Evolutionary conservation across 2,888 invertebrate species (phyloP).

Genomic region (Lasioglossum oenotherae): DNA sequence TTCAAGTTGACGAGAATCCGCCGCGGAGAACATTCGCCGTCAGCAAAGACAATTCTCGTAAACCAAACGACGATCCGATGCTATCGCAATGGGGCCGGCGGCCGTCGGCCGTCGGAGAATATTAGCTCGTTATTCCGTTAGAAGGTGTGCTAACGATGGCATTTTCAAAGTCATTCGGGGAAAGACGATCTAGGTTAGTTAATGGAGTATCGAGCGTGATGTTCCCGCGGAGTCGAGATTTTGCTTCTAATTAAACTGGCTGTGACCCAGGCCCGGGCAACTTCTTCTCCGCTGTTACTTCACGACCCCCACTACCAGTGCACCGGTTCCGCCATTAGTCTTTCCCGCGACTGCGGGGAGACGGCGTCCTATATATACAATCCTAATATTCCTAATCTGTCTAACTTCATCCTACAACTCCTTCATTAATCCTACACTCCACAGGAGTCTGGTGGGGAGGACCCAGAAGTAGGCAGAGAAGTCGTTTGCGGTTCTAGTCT

Average conservation of each 20-base stretch:
- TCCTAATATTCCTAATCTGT: no score
- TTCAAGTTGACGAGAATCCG: constrained; percentile 24
- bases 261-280: not conserved
- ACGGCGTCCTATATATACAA: no score
- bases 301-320: no score
- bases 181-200: constrained; percentile 3
- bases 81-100: not conserved
- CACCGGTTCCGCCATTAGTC: no score
- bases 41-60: constrained; percentile 14
- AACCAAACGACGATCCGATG: constrained; percentile 25
- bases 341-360: no score
- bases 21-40: constrained; percentile 8
- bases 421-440: no score
- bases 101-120: not conserved
- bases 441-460: no score
- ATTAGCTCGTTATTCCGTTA: constrained; percentile 30
- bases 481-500: no score
- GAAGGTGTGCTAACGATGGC: constrained; percentile 8
- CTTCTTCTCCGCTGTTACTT: no score
- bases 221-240: not conserved
- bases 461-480: no score
- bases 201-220: not conserved
- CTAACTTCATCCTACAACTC: no score
- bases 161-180: constrained; percentile 15
- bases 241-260: not conserved